phyloP scores from a whole-genome alignment of 2,797 vertebrate genomes.

The Momotus momota region DNA sequence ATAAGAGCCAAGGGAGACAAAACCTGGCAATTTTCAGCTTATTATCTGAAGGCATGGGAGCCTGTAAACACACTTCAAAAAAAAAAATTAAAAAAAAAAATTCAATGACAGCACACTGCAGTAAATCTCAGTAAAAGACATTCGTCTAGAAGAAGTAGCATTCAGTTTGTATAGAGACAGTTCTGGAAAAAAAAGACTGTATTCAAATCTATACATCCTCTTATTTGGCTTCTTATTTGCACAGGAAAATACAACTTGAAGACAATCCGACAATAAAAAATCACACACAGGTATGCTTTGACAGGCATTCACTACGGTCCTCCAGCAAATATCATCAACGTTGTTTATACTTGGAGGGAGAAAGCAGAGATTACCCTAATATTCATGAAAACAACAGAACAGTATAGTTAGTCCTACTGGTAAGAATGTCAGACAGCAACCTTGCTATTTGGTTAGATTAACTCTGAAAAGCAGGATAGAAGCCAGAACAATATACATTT shows the following conservation, averaged over 20 bases:
- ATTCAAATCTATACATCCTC: not conserved
- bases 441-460: slow-evolving; percentile 60
- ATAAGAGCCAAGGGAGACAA: not conserved
- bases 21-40: not conserved
- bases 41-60: not conserved
- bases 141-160: not conserved
- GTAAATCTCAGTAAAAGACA: not conserved
- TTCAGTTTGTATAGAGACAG: not conserved
- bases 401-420: slow-evolving; percentile 26
- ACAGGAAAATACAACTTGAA: not conserved
- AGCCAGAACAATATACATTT: slow-evolving; percentile 61
- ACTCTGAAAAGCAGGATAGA: slow-evolving; percentile 43
- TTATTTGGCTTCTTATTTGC: not conserved
- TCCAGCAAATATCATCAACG: not conserved
- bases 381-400: slow-evolving; percentile 30
- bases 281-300: not conserved
- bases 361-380: slow-evolving; percentile 6
- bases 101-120: not conserved
- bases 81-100: not conserved
- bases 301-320: not conserved
- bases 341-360: not conserved
- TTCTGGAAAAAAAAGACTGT: not conserved
- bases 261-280: not conserved
- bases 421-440: slow-evolving; percentile 60
- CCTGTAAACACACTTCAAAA: not conserved